Base-by-base conservation (phyloP, 2,888 invertebrate species). In the Oxystoma pomonae region DNA sequence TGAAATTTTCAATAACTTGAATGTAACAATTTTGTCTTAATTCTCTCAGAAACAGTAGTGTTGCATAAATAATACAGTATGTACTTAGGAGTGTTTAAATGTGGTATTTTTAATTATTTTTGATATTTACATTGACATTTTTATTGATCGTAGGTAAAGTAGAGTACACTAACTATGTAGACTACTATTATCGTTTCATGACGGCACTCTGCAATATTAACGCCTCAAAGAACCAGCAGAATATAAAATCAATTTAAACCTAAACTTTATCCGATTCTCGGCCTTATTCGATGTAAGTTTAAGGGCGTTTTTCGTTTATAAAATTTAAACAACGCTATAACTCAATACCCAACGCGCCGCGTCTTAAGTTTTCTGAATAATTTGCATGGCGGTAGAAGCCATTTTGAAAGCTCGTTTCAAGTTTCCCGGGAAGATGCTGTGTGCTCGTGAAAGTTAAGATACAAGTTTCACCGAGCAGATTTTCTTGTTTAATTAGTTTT, bases 311-410 rank as follows among this genome's bases (percentile, higher is more conserved):
- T 19, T 58, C 53, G n/a, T 16, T 20, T 51, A 21, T 52, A 66
- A 67, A 68, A 63, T 60, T 65, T 64, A 64, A 35, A 63, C 58
- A 67, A 59, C 60, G 75, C 75, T 78, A 76, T 78, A 78, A 78
- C 78, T 79, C 78, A 79, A 78, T 78, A 79, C 79, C 76, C 78
- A 76, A 76, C 77, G 75, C 78, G 76, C 76, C 77, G 75, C 78
- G 78, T 79, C 79, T 78, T 79, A 79, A 79, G 79, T 79, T 79
- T 79, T 79, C 78, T 78, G 76, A 77, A 77, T 78, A 79, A 79
- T 79, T 79, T 79, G 77, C 79, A 79, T 79, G 77, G 79, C 77
- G 77, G 79, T 79, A 35, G 79, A 77, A 78, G 79, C 79, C 79
- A 79, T 79, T 79, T 79, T 79, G 79, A 78, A 78, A 78, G 77